Evolutionary conservation across 2,797 vertebrate species (phyloP).

Genomic region (Phoxinus dragarum): DNA sequence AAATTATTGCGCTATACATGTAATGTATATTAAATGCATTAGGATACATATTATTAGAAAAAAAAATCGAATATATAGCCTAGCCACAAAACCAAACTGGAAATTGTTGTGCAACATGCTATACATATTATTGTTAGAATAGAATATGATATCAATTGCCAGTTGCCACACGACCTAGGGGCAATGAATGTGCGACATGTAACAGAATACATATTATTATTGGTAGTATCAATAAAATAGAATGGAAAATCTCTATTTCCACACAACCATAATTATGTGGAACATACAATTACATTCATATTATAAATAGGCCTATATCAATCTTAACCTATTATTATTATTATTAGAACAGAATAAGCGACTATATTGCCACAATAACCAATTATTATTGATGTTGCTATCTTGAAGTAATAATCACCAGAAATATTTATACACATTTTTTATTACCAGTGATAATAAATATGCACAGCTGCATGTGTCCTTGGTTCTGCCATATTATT

Average conservation of each 20-base stretch:
- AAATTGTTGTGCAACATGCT: neutral
- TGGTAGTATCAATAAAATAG: neutral
- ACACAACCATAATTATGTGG: neutral
- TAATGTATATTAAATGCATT: neutral
- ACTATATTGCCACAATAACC: neutral
- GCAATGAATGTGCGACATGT: neutral
- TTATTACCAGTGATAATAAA: constrained; percentile 9
- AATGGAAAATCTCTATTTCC: neutral
- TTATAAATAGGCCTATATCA: neutral
- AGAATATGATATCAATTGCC: neutral
- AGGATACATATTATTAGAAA: neutral
- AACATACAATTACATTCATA: neutral
- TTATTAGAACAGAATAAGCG: neutral
- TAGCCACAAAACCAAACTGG: neutral
- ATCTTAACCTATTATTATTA: neutral
- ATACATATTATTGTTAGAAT: neutral
- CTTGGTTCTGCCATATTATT: neutral
- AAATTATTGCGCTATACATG: neutral
- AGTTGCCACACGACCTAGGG: neutral
- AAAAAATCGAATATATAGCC: neutral
- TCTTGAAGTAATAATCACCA: neutral
- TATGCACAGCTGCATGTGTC: neutral
- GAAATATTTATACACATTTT: neutral
- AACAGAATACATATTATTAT: neutral
- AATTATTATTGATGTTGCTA: neutral